Base-by-base conservation (phyloP, 2,113 vertebrate genomes). In the Orycteropus afer region DNA sequence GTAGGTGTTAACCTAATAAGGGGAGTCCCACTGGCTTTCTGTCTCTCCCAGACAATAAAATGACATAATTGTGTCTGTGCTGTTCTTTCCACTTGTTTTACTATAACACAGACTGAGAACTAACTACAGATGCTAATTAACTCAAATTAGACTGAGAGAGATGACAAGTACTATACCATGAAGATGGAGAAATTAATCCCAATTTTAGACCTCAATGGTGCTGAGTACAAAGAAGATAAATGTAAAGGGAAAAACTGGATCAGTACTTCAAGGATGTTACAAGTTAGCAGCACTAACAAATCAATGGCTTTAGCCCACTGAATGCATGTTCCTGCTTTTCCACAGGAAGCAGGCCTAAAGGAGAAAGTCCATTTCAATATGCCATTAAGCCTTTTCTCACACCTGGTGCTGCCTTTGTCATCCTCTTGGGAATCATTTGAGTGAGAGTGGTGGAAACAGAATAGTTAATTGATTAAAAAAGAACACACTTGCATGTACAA, bases 21-120 rank as follows among this genome's bases (percentile, higher is more conserved):
- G 86, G 98, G 97, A 98, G 97, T 98, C 98, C 99, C 98, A 99
- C 98, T 98, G 99, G 86, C 97, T 98, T 97, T 96, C 98, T 99
- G 99, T 99, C 99, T 99, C 98, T 98, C 94, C 74, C 92, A 98
- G 98, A 99, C 99, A 99, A 99, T 99, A 97, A 98, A 98, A 98
- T 97, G 97, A 97, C 96, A 98, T 98, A 98, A 98, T 98, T 98
- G 83, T 96, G 98, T 99, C 99, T 99, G 98, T 96, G 95, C 83
- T 92, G 97, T 93, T 98, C 97, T 98, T 98, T 98, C 97, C 98
- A 96, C 96, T 98, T 98, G 74, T 97, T 98, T 97, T 96, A 81
- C 96, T 94, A 96, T 96, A 97, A 98, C 97, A 96, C 86, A 94
- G 95, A 96, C 96, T 97, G 95, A 97, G 97, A 98, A 97, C 97